Conservation (phyloP, 2,797 vertebrate species). For the Botia kubotai region DNA sequence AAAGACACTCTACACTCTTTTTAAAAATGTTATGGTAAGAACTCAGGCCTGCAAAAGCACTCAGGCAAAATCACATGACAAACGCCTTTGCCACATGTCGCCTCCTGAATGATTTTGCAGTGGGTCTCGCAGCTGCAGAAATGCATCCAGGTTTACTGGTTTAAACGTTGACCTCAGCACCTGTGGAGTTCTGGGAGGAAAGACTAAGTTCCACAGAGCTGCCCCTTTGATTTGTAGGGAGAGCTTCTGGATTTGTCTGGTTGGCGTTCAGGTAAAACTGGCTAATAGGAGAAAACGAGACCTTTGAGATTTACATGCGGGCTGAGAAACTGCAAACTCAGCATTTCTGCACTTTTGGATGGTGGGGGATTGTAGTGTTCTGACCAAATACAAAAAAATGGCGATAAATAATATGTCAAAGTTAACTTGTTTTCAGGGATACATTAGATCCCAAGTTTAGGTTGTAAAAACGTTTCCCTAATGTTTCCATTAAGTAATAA, state of each 20-base stretch:
- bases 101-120: constrained; percentile 53
- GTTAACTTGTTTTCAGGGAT: constrained; percentile 12
- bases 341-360: constrained; percentile 18
- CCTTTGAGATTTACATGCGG: constrained; percentile 52
- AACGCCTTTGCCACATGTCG: constrained; percentile 48
- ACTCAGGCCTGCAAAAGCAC: constrained; percentile 48
- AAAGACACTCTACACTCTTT: constrained; percentile 52
- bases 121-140: constrained; percentile 57
- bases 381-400: background rate
- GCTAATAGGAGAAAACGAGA: constrained; percentile 29
- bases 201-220: constrained; percentile 59
- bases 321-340: constrained; percentile 59
- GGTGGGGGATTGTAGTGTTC: background rate
- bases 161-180: constrained; percentile 63
- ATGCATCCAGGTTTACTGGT: constrained; percentile 66
- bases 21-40: constrained; percentile 52
- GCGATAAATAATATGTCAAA: constrained; percentile 17
- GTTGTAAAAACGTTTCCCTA: too few relatives aligned
- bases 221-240: constrained; percentile 32
- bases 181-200: constrained; percentile 54
- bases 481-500: too few relatives aligned
- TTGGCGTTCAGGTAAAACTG: constrained; percentile 51
- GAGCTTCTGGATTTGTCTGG: constrained; percentile 17
- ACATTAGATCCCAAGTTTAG: background rate
- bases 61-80: constrained; percentile 36